Evolutionary conservation across 2,888 invertebrate species (phyloP).

Genomic region (Troides oblongomaculatus): DNA sequence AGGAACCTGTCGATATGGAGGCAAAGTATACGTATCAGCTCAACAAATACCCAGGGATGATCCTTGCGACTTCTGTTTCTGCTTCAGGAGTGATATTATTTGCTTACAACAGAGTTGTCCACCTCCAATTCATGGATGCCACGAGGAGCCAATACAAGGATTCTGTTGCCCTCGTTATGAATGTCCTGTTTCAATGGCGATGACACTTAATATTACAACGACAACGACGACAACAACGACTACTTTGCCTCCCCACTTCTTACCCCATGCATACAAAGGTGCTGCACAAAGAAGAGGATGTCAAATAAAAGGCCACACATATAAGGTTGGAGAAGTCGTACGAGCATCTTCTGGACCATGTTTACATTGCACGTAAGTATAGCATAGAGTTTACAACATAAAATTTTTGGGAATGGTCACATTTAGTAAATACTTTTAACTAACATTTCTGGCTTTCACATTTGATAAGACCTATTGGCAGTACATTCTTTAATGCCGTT

Average conservation of each 20-base stretch:
- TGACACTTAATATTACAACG: constrained; percentile 89
- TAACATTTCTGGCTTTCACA: no score
- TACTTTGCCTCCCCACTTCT: constrained; percentile 90
- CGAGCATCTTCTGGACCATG: constrained; percentile 94
- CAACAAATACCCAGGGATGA: constrained; percentile 97
- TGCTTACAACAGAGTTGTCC: constrained; percentile 97
- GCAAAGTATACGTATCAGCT: constrained; percentile 95
- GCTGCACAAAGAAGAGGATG: constrained; percentile 89
- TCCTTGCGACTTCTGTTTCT: constrained; percentile 98
- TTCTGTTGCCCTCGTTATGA: constrained; percentile 97
- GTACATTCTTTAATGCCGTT: no score
- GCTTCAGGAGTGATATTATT: constrained; percentile 97
- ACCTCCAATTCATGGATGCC: constrained; percentile 94
- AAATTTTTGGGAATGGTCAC: no score
- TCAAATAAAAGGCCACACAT: constrained; percentile 91
- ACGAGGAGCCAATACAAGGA: constrained; percentile 94
- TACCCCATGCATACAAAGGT: constrained; percentile 88
- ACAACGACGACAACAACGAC: constrained; percentile 93
- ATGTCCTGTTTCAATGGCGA: constrained; percentile 94
- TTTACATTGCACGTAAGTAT: constrained; percentile 95
- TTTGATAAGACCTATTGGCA: no score
- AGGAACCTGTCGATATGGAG: constrained; percentile 94
- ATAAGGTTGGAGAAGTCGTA: constrained; percentile 91
- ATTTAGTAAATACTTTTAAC: no score
- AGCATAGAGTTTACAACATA: neutral